Evolutionary conservation across 2,888 invertebrate genomes (phyloP).

Genomic region (Euplagia quadripunctaria): DNA sequence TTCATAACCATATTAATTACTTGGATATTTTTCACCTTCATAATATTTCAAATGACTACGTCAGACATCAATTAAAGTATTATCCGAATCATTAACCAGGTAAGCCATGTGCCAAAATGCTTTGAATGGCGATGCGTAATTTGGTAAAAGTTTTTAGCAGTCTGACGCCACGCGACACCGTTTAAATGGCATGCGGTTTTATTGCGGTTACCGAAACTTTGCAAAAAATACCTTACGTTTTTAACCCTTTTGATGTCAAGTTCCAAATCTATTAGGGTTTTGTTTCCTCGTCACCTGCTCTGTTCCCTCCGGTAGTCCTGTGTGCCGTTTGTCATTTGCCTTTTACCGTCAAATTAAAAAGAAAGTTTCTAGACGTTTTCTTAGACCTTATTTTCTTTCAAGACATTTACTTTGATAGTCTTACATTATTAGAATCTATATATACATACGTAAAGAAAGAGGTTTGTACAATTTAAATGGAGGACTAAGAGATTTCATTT

Average conservation of each 20-base stretch:
- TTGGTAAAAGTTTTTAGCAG: constrained; percentile 72
- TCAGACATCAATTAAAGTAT: constrained; percentile 23
- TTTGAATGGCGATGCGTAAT: constrained; percentile 64
- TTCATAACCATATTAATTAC: not conserved
- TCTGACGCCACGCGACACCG: constrained; percentile 74
- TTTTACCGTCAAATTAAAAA: constrained; percentile 55
- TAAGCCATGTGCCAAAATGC: constrained; percentile 68
- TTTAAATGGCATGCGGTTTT: constrained; percentile 77
- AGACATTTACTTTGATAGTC: not conserved
- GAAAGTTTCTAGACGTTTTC: constrained; percentile 48
- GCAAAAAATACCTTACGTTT: constrained; percentile 67
- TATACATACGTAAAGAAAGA: too few relatives aligned
- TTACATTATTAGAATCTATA: not conserved
- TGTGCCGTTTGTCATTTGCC: constrained; percentile 58
- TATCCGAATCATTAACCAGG: constrained; percentile 63
- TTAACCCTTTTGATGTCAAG: constrained; percentile 71
- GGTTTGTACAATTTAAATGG: too few relatives aligned
- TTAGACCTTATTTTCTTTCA: not conserved
- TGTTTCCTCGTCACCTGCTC: constrained; percentile 75
- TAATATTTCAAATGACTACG: not conserved
- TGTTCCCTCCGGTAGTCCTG: constrained; percentile 37
- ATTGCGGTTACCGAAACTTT: constrained; percentile 79
- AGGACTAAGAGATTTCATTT: too few relatives aligned
- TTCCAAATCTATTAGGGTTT: constrained; percentile 74
- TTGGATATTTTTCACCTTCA: not conserved